These are phyloP conservation scores for Apogon hyalosoma DNA, from an alignment of 2,797 vertebrate genomes.

Conservation along the genomic window DNA sequence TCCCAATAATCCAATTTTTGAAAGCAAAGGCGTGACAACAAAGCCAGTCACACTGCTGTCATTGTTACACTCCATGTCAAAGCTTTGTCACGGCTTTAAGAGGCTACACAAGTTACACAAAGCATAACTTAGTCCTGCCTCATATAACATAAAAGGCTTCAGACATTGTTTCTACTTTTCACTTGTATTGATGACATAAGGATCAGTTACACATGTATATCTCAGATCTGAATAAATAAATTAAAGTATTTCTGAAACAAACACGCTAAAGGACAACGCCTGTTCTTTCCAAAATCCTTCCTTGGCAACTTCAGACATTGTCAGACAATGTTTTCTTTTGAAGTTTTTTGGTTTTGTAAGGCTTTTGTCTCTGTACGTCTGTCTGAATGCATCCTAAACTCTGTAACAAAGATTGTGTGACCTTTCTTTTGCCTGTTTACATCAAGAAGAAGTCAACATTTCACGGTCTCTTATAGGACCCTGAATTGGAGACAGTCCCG, in stretches of 20 bases:
- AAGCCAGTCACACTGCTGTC: slow-evolving; percentile 31
- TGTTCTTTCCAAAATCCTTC: slow-evolving; percentile 8
- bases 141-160: slow-evolving; percentile 17
- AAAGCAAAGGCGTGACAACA: slow-evolving; percentile 24
- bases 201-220: slow-evolving; percentile 26
- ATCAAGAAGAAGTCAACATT: slow-evolving; percentile 39
- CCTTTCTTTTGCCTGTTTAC: slow-evolving; percentile 57
- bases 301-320: neutral
- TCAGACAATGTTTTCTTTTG: slow-evolving; percentile 6
- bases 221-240: no score
- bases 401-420: slow-evolving; percentile 37
- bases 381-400: slow-evolving; percentile 3
- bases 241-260: no score
- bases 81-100: slow-evolving; percentile 6
- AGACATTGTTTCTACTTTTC: slow-evolving; percentile 46
- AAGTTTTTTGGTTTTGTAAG: slow-evolving; percentile 9
- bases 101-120: neutral
- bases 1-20: slow-evolving; percentile 30
- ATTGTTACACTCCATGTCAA: slow-evolving; percentile 25
- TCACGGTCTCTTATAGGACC: slow-evolving; percentile 14
- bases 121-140: neutral
- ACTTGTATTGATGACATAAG: slow-evolving; percentile 15
- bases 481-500: slow-evolving; percentile 36
- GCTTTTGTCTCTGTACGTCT: slow-evolving; percentile 29
- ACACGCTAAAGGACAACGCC: neutral